A percentile compares a stretch with the other conserved stretches of the same genome.
phyloP scores from a whole-genome alignment of 2,888 invertebrate genomes.

The Clistopyga incitator region DNA sequence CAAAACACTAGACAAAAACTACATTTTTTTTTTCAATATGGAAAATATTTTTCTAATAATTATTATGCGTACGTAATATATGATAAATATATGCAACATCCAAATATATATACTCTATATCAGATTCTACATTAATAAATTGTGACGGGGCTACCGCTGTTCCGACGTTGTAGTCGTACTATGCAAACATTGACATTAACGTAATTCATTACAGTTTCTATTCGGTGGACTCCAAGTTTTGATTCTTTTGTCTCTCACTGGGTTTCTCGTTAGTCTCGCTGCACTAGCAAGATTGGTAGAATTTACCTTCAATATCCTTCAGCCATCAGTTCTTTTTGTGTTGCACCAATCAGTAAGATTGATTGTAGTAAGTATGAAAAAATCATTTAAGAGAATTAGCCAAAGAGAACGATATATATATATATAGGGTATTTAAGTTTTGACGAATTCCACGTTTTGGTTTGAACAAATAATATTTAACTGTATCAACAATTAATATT shows the following conservation, averaged over 20 bases:
- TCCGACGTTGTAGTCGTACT: no score
- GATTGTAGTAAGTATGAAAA: constrained; percentile 74
- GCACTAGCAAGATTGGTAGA: constrained; percentile 75
- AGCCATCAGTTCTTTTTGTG: constrained; percentile 72
- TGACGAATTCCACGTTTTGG: no score
- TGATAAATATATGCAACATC: no score
- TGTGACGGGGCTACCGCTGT: no score
- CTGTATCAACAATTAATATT: no score
- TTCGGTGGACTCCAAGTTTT: constrained; percentile 67
- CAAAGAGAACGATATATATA: no score
- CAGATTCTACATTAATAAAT: neutral
- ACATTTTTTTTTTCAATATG: neutral
- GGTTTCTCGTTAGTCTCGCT: constrained; percentile 73
- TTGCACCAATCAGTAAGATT: constrained; percentile 71
- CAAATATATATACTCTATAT: no score
- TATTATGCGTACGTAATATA: no score
- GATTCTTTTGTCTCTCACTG: constrained; percentile 73
- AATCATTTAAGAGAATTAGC: neutral
- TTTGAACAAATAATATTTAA: no score
- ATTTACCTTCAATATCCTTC: constrained; percentile 68
- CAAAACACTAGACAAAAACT: neutral
- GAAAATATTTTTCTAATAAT: neutral
- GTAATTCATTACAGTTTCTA: constrained; percentile 68
- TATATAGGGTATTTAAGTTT: no score
- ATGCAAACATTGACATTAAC: neutral